Evolutionary conservation across 2,888 invertebrate genomes (phyloP).

Genomic region (Oligia strigilis): DNA sequence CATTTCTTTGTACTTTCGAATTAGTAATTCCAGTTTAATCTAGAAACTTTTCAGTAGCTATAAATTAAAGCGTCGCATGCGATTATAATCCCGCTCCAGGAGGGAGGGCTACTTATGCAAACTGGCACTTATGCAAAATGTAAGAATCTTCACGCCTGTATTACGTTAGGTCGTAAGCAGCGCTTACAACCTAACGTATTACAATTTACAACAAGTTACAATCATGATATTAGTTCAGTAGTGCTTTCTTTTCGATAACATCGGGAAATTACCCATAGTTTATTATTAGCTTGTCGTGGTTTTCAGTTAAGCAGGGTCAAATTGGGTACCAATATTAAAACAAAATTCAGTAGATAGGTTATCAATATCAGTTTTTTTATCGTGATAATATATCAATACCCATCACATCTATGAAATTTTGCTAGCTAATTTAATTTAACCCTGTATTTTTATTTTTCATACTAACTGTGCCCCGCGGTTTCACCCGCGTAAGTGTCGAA

Average conservation of each 20-base stretch:
- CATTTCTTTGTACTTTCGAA: conserved; percentile 42
- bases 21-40: conserved; percentile 52
- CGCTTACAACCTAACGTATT: not conserved
- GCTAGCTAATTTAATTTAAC: not conserved
- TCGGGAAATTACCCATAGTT: not conserved
- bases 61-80: conserved; percentile 60
- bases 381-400: not conserved
- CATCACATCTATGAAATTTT: not conserved
- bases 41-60: conserved; percentile 52
- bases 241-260: not conserved
- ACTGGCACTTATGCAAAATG: conserved; percentile 63
- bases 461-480: too few species aligned
- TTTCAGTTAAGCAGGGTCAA: not conserved
- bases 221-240: conserved; percentile 10
- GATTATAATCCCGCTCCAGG: conserved; percentile 61
- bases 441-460: not conserved
- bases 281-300: not conserved
- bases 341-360: not conserved
- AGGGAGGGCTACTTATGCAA: conserved; percentile 63
- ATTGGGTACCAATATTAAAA: too few species aligned
- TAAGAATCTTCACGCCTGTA: conserved; percentile 56
- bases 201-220: conserved; percentile 26
- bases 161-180: conserved; percentile 39
- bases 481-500: too few species aligned
- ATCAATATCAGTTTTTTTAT: not conserved